These are phyloP conservation scores for Anser brachyrhynchus DNA, from an alignment of 2,113 vertebrate genomes.

Conservation along the genomic window DNA sequence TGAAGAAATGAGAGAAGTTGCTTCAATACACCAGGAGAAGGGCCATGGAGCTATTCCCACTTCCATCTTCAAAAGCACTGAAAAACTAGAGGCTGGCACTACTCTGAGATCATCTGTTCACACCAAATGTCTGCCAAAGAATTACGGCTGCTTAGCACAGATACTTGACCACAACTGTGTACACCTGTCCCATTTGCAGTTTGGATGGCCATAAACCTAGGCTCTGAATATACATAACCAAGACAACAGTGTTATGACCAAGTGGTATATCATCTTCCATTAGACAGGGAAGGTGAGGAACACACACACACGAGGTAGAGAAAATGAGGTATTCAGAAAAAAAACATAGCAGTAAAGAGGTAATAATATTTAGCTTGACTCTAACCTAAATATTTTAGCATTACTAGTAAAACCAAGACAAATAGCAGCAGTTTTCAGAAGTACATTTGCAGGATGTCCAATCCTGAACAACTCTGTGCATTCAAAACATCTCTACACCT, in stretches of 20 bases:
- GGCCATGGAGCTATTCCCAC: rapidly evolving
- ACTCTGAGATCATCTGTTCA: not conserved
- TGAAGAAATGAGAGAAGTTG: not conserved
- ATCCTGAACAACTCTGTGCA: not conserved
- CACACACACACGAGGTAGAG: not conserved
- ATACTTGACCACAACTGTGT: not conserved
- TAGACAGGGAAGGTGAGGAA: not conserved
- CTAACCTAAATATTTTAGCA: not conserved
- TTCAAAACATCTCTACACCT: not conserved
- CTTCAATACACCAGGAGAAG: not conserved
- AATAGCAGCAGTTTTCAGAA: not conserved
- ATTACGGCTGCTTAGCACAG: not conserved
- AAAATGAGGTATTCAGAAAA: not conserved
- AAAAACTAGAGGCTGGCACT: not conserved
- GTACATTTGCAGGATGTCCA: not conserved
- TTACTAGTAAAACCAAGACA: not conserved
- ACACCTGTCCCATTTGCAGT: not conserved
- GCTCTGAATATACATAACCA: not conserved
- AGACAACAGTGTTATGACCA: not conserved
- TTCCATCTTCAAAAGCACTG: not conserved
- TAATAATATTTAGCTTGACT: not conserved
- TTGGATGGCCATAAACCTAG: not conserved
- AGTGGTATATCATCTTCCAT: not conserved
- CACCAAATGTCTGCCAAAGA: not conserved
- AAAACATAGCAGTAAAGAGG: not conserved